Percentiles rank a stretch among this genome's conserved stretches.
Conservation (phyloP, 2,113 vertebrate genomes). For the Picathartes gymnocephalus region DNA sequence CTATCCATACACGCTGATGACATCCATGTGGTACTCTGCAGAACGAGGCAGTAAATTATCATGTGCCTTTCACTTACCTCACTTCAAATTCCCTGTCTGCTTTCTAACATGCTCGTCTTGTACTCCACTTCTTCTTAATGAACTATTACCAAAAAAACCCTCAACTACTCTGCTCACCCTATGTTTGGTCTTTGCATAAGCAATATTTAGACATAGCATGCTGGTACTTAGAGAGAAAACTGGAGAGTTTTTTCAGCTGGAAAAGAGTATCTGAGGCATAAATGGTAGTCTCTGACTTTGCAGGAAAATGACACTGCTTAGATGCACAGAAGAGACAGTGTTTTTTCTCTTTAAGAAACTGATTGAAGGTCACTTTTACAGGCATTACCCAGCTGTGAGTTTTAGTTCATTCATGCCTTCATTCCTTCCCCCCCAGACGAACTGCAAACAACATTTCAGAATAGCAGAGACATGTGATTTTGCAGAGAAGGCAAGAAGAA, state of each 20-base stretch:
- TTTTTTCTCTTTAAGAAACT: neutral
- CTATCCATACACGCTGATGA: neutral
- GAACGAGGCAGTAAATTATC: neutral
- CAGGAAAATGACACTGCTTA: neutral
- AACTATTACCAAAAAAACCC: neutral
- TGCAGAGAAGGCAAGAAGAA: neutral
- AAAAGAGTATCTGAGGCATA: neutral
- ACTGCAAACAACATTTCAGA: neutral
- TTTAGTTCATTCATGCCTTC: neutral
- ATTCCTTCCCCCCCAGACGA: neutral
- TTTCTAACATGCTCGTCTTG: neutral
- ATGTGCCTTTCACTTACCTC: conserved; percentile 22
- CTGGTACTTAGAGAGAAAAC: neutral
- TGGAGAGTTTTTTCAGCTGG: neutral
- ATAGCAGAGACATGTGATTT: neutral
- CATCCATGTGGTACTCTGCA: conserved; percentile 3
- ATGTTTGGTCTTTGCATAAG: neutral
- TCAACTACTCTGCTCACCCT: neutral
- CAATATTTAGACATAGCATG: neutral
- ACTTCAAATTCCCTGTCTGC: neutral
- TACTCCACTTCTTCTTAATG: neutral
- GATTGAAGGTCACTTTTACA: neutral
- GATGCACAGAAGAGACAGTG: neutral
- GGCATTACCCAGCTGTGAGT: accelerated
- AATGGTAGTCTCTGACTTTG: neutral